These are phyloP conservation scores for Leptoclinus maculatus DNA, from an alignment of 2,797 vertebrate species.

Conservation along the genomic window DNA sequence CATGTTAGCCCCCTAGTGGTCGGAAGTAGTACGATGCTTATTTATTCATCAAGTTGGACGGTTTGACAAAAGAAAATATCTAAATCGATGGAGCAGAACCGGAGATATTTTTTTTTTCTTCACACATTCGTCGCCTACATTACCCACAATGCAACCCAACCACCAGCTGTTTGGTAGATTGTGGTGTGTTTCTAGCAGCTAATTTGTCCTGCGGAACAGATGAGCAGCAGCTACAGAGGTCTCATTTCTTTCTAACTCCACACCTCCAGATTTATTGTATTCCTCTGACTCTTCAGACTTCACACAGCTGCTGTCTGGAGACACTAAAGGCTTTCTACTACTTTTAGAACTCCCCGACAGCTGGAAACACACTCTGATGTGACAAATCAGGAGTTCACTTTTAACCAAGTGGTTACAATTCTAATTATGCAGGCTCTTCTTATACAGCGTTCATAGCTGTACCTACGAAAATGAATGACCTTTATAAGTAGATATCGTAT, in stretches of 20 bases:
- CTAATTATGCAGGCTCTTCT: too few relatives aligned
- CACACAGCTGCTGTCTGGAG: too few relatives aligned
- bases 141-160: constrained; percentile 13
- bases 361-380: too few relatives aligned
- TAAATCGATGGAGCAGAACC: not conserved
- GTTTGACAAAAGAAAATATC: not conserved
- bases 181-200: not conserved
- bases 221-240: not conserved
- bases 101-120: not conserved
- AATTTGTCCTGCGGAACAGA: not conserved
- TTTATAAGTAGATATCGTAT: too few relatives aligned
- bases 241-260: not conserved
- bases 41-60: not conserved
- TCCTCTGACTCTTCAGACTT: too few relatives aligned
- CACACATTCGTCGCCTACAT: not conserved
- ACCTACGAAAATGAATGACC: too few relatives aligned
- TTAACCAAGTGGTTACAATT: too few relatives aligned
- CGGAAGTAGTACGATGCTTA: fast-evolving
- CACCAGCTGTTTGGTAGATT: not conserved
- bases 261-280: too few relatives aligned
- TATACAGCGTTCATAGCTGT: too few relatives aligned
- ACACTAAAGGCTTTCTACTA: too few relatives aligned
- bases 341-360: too few relatives aligned
- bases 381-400: too few relatives aligned
- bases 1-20: not conserved